A percentile compares a stretch with the other conserved stretches of the same genome.
Evolutionary conservation across 2,797 vertebrate species (phyloP).

Genomic region (Sternarchorhynchus goeldii): DNA sequence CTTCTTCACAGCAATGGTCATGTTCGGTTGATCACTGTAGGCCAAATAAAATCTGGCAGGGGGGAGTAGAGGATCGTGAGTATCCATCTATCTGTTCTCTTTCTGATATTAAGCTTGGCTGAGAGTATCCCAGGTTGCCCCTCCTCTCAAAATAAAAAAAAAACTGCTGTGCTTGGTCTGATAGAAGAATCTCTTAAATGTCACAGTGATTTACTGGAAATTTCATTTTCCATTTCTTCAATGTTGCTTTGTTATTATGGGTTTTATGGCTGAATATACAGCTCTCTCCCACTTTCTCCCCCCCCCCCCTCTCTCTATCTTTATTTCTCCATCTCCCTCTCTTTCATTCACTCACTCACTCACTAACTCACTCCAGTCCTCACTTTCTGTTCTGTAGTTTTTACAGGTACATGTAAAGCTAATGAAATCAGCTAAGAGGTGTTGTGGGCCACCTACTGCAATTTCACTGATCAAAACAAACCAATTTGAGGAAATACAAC

Average conservation of each 20-base stretch:
- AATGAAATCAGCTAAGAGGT: constrained; percentile 37
- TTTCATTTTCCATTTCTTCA: constrained; percentile 63
- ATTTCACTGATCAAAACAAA: constrained; percentile 36
- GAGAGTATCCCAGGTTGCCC: constrained; percentile 54
- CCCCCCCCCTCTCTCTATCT: constrained; percentile 12
- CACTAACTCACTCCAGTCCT: constrained; percentile 10
- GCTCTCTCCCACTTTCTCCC: constrained; percentile 6
- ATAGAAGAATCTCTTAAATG: constrained; percentile 63
- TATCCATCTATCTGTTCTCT: constrained; percentile 50
- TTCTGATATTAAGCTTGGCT: constrained; percentile 51
- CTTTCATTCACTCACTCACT: constrained; percentile 8
- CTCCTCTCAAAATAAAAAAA: constrained; percentile 45
- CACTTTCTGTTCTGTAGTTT: constrained; percentile 14
- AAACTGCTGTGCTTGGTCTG: constrained; percentile 48
- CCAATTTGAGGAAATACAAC: constrained; percentile 2
- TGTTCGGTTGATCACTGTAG: constrained; percentile 69
- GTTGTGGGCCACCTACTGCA: constrained; percentile 28
- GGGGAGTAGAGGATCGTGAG: constrained; percentile 67
- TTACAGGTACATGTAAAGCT: constrained; percentile 47
- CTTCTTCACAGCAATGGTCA: constrained; percentile 63
- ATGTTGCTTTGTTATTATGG: constrained; percentile 57
- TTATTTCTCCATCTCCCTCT: not conserved
- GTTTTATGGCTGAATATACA: constrained; percentile 45
- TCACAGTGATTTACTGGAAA: constrained; percentile 66
- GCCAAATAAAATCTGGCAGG: constrained; percentile 70